Percentiles rank a stretch among this genome's conserved stretches.
These are phyloP conservation scores for Mamestra configurata DNA, from an alignment of 1,140 invertebrate species.

Conservation along the genomic window DNA sequence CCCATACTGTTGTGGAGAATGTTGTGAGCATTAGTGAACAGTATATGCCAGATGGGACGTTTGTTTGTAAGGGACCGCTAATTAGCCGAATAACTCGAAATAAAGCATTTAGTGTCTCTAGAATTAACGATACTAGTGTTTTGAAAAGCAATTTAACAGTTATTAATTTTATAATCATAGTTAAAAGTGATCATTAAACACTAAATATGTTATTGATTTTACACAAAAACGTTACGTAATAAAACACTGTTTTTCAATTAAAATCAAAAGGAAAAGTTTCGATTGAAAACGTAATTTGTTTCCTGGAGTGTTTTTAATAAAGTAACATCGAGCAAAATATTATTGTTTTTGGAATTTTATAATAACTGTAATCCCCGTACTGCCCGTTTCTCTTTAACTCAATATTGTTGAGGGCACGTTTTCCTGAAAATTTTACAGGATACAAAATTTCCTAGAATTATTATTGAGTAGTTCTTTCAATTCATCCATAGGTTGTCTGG, in stretches of 20 bases:
- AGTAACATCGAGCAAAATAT: neutral
- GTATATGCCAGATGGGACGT: neutral
- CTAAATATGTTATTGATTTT: too few relatives aligned
- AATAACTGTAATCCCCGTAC: too few relatives aligned
- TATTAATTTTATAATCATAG: neutral
- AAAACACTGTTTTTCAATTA: neutral
- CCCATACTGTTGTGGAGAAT: too few relatives aligned
- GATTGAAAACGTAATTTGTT: neutral
- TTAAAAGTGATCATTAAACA: neutral
- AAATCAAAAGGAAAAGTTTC: neutral
- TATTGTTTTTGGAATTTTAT: too few relatives aligned
- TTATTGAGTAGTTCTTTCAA: too few relatives aligned
- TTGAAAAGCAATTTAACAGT: neutral
- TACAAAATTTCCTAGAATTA: neutral
- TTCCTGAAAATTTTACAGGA: neutral
- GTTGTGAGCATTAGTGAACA: neutral
- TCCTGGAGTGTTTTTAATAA: neutral
- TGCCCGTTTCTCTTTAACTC: too few relatives aligned
- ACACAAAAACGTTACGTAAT: neutral
- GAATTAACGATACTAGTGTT: conserved; percentile 1
- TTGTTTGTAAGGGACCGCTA: neutral
- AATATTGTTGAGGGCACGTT: neutral
- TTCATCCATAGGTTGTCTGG: too few relatives aligned
- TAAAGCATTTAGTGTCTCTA: neutral
- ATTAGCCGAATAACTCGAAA: neutral